These are phyloP conservation scores for Phortica okadai DNA, from an alignment of 2,888 invertebrate species.

Conservation along the genomic window DNA sequence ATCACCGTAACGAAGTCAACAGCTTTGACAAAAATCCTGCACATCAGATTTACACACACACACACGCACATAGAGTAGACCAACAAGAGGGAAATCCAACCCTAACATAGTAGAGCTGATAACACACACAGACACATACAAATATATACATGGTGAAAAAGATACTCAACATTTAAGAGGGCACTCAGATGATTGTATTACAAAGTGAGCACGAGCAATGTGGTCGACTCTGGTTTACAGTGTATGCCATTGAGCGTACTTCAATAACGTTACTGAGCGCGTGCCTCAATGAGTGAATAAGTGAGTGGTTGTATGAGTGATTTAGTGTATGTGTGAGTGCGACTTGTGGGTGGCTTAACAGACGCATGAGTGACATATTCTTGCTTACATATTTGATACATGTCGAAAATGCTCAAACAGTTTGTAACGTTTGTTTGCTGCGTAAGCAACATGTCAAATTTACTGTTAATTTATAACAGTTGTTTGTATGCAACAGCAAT, in stretches of 20 bases:
- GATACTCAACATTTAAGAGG: background rate
- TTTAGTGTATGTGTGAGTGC: too few species aligned
- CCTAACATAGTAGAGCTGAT: background rate
- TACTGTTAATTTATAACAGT: too few species aligned
- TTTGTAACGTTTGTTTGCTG: too few species aligned
- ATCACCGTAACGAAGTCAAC: conserved; percentile 69
- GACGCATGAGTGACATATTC: too few species aligned
- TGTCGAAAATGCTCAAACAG: too few species aligned
- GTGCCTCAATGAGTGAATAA: background rate
- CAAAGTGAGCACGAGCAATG: background rate
- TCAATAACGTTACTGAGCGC: background rate
- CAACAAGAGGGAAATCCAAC: background rate
- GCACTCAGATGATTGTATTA: background rate
- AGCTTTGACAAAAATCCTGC: conserved; percentile 61
- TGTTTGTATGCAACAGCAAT: too few species aligned
- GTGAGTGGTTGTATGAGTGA: background rate
- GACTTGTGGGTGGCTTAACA: too few species aligned
- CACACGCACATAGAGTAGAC: background rate
- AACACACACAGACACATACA: conserved; percentile 9
- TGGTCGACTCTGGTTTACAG: conserved; percentile 11
- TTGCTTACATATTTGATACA: too few species aligned
- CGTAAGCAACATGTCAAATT: too few species aligned
- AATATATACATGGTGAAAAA: background rate
- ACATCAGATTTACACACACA: conserved; percentile 16
- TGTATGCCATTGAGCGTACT: background rate